Percentiles rank a stretch among this genome's conserved stretches.
Conservation (phyloP, 2,888 invertebrate genomes). For the Cabera pusaria region DNA sequence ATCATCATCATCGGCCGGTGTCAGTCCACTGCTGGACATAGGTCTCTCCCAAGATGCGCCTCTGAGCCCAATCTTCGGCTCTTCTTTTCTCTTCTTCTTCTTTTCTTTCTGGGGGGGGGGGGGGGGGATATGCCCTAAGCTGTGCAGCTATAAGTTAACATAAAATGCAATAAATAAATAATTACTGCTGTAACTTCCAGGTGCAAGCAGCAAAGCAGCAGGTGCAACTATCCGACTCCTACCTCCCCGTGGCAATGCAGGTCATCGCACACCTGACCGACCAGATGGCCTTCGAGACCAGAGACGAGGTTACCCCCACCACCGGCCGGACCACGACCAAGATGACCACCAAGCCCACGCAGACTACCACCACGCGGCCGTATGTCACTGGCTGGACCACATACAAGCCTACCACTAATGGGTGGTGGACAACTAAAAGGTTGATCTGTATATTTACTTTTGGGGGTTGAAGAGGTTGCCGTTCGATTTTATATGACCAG, state of each 20-base stretch:
- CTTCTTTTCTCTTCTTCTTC: no score
- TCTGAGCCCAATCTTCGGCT: no score
- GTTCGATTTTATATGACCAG: no score
- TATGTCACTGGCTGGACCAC: slow-evolving; percentile 39
- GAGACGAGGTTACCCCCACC: slow-evolving; percentile 59
- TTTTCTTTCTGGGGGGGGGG: no score
- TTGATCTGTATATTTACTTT: slow-evolving; percentile 38
- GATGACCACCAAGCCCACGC: slow-evolving; percentile 24
- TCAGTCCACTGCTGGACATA: no score
- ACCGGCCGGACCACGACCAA: slow-evolving; percentile 32
- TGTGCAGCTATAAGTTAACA: no score
- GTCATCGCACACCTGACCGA: slow-evolving; percentile 85
- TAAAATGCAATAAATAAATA: no score
- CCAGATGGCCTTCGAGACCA: slow-evolving; percentile 82
- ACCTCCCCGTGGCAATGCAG: slow-evolving; percentile 87
- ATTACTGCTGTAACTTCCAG: no score
- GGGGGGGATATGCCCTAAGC: no score
- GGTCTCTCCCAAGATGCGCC: no score
- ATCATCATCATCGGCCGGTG: no score
- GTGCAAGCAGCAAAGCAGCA: slow-evolving; percentile 66
- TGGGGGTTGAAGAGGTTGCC: no score
- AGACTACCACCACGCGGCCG: slow-evolving; percentile 33
- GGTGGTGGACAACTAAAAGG: slow-evolving; percentile 55
- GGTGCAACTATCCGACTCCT: slow-evolving; percentile 83
- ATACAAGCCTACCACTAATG: slow-evolving; percentile 31